phyloP scores from a whole-genome alignment of 2,888 invertebrate genomes.

The Pyrocoelia pectoralis region DNA sequence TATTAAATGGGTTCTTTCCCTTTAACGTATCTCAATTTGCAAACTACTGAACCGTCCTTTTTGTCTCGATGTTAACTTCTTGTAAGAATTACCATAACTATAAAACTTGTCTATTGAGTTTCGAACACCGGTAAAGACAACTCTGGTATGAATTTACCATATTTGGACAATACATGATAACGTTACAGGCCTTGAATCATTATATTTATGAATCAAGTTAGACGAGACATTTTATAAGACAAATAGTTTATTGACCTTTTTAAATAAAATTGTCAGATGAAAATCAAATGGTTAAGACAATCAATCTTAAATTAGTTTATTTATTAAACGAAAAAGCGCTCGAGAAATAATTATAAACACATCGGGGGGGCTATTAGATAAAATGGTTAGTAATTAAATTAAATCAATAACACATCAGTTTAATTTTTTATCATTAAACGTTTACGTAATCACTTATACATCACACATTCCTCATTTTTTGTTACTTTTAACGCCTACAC shows the following conservation, averaged over 20 bases:
- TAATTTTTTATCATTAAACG: background rate
- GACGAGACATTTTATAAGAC: conserved; percentile 7
- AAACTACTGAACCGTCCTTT: background rate
- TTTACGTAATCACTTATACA: conserved; percentile 1
- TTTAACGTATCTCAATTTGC: background rate
- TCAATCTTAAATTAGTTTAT: conserved; percentile 10
- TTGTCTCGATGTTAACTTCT: background rate
- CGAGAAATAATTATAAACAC: background rate
- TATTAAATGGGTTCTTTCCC: background rate
- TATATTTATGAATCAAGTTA: conserved; percentile 3
- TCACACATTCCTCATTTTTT: background rate
- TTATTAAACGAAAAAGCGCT: conserved; percentile 7
- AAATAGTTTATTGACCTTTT: conserved; percentile 11
- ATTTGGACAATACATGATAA: background rate
- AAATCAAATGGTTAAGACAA: conserved; percentile 10
- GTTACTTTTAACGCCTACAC: no score
- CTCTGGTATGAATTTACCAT: background rate
- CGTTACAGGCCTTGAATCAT: background rate
- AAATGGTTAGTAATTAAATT: background rate
- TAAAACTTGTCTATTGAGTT: background rate
- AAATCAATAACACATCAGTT: background rate
- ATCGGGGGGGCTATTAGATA: background rate
- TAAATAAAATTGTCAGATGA: conserved; percentile 2
- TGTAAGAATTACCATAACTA: background rate
- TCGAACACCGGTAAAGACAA: conserved; percentile 9